A percentile compares a stretch with the other conserved stretches of the same genome.
These are phyloP conservation scores for Paratrypauchen microcephalus DNA, from an alignment of 2,797 vertebrate species.

Conservation along the genomic window DNA sequence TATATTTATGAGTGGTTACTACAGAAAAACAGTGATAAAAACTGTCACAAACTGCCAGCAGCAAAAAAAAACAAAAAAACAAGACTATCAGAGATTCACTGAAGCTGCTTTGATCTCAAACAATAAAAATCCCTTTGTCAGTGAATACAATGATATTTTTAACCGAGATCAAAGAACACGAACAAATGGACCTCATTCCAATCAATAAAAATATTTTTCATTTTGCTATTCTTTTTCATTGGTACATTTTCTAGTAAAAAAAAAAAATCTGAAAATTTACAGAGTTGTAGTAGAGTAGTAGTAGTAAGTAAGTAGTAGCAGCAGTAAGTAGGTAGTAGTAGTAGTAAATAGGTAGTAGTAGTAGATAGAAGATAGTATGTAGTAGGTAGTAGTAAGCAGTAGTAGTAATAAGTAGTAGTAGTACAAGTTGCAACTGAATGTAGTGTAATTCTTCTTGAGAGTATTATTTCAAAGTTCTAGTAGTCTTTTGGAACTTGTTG, in stretches of 20 bases:
- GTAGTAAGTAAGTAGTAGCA: too few species aligned
- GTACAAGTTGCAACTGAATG: neutral
- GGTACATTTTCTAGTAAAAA: neutral
- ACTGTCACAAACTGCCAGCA: neutral
- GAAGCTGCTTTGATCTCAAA: constrained; percentile 43
- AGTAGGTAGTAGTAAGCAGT: neutral
- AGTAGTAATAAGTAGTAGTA: neutral
- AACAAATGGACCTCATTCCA: constrained; percentile 18
- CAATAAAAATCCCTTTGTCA: constrained; percentile 58
- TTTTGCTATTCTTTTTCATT: neutral
- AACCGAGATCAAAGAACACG: constrained; percentile 21
- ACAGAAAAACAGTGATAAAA: constrained; percentile 7
- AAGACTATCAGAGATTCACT: constrained; percentile 10
- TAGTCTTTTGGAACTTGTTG: neutral
- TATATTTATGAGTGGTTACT: neutral
- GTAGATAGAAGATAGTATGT: neutral
- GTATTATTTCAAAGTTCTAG: neutral
- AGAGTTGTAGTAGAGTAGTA: too few species aligned
- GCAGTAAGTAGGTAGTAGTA: too few species aligned
- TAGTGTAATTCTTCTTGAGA: neutral
- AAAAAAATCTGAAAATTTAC: neutral
- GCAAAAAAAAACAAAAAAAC: neutral
- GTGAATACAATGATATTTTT: constrained; percentile 61
- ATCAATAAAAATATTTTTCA: neutral
- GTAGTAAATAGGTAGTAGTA: neutral